These are phyloP conservation scores for Nycticorax nycticorax DNA, from an alignment of 2,113 vertebrate species.

Conservation along the genomic window DNA sequence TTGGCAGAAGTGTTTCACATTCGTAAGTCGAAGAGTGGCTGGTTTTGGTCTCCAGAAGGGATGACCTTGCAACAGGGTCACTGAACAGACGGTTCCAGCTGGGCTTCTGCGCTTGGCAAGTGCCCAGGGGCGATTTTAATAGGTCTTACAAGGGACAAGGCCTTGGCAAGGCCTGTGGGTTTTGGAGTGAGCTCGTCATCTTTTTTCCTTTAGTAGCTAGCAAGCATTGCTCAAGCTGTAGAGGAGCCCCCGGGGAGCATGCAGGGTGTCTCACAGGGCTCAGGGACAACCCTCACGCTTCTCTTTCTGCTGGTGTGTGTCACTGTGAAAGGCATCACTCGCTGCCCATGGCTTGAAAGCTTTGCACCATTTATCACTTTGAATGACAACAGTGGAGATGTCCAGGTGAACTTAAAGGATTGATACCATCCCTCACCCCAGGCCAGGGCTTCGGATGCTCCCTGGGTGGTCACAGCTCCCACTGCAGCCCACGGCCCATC, in stretches of 20 bases:
- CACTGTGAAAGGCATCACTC: fast-evolving
- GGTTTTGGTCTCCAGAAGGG: background rate
- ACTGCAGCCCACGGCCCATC: background rate
- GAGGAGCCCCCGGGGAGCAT: fast-evolving
- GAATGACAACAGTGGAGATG: background rate
- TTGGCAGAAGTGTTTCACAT: fast-evolving
- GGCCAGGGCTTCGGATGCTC: background rate
- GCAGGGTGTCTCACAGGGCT: background rate
- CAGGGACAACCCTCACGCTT: background rate
- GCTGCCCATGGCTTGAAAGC: fast-evolving
- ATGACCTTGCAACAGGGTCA: background rate
- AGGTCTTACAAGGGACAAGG: background rate
- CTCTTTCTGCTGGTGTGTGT: background rate
- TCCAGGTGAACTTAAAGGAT: background rate
- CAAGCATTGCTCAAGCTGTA: fast-evolving
- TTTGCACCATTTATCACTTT: background rate
- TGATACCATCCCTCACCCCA: background rate
- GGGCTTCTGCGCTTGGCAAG: background rate
- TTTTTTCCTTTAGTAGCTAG: background rate
- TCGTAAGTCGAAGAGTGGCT: fast-evolving
- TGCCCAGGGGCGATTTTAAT: conserved; percentile 29
- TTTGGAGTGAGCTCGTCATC: background rate
- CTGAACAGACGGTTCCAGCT: conserved; percentile 34
- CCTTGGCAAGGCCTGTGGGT: background rate
- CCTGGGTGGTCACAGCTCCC: background rate